Conservation (phyloP, 2,888 invertebrate species). For the Morpho helenor region DNA sequence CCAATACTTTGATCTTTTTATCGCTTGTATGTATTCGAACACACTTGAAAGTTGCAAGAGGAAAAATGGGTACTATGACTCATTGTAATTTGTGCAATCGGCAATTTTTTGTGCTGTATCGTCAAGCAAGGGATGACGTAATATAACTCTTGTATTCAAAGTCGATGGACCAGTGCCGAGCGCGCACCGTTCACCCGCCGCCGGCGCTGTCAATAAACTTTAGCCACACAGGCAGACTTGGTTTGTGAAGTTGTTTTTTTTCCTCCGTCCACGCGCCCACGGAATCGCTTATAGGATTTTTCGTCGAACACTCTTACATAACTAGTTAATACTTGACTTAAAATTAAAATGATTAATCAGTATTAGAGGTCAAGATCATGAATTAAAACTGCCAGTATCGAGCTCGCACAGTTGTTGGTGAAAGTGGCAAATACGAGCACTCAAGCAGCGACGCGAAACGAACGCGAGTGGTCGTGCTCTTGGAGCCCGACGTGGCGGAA, state of each 20-base stretch:
- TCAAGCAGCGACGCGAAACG: constrained; percentile 70
- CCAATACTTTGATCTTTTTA: too few relatives aligned
- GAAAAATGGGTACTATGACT: constrained; percentile 34
- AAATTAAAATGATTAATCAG: background rate
- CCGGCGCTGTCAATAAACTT: constrained; percentile 76
- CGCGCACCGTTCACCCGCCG: constrained; percentile 45
- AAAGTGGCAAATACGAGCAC: constrained; percentile 71
- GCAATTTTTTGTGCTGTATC: constrained; percentile 51
- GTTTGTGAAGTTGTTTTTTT: constrained; percentile 47
- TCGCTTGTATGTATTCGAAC: too few relatives aligned
- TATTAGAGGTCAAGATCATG: constrained; percentile 47
- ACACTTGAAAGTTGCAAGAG: background rate
- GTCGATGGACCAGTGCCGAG: constrained; percentile 47
- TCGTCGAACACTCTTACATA: background rate
- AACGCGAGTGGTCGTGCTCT: constrained; percentile 56
- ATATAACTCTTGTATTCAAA: constrained; percentile 43
- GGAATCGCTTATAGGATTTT: background rate
- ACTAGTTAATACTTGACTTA: too few relatives aligned
- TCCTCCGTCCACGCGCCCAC: constrained; percentile 29
- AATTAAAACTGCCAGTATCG: constrained; percentile 48
- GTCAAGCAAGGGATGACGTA: constrained; percentile 60
- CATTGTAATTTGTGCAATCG: constrained; percentile 48
- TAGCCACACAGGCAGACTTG: constrained; percentile 62
- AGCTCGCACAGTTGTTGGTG: constrained; percentile 62
- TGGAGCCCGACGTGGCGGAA: constrained; percentile 67